These are phyloP conservation scores for Torymus texanus DNA, from an alignment of 2,888 invertebrate species.

Conservation along the genomic window DNA sequence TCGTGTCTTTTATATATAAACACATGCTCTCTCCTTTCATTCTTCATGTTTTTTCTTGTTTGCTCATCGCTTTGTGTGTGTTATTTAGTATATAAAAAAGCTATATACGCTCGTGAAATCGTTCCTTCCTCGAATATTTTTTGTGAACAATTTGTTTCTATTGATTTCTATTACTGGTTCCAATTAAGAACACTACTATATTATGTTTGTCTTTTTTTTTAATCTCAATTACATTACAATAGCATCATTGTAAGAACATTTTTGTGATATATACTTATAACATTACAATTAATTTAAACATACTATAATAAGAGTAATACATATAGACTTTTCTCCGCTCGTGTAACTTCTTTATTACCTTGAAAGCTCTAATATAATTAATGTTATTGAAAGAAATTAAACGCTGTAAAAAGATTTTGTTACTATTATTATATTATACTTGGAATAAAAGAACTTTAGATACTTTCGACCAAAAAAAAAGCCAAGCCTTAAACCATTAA, in stretches of 20 bases:
- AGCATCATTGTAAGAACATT: constrained; percentile 15
- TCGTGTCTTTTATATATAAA: constrained; percentile 24
- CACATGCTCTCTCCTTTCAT: constrained; percentile 2
- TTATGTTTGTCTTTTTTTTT: background rate
- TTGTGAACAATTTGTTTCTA: background rate
- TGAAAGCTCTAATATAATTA: constrained; percentile 38
- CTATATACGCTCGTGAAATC: background rate
- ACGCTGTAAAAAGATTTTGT: constrained; percentile 51
- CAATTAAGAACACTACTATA: background rate
- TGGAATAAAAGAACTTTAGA: constrained; percentile 49
- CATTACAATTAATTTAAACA: constrained; percentile 21
- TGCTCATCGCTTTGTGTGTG: constrained; percentile 10
- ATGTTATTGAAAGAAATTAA: constrained; percentile 41
- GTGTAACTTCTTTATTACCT: constrained; percentile 16
- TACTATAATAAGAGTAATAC: background rate
- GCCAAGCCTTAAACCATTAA: background rate
- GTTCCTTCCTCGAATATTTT: constrained; percentile 10
- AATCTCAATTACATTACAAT: constrained; percentile 13
- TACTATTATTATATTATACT: constrained; percentile 43
- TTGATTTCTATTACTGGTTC: too few species aligned
- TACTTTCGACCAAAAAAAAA: constrained; percentile 41
- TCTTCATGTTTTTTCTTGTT: constrained; percentile 23
- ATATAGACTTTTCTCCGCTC: constrained; percentile 5
- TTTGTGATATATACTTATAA: constrained; percentile 46
- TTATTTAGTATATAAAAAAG: background rate